Percentiles rank a stretch among this genome's conserved stretches.
These are phyloP conservation scores for Endotricha flammealis DNA, from an alignment of 2,888 invertebrate species.

Conservation along the genomic window DNA sequence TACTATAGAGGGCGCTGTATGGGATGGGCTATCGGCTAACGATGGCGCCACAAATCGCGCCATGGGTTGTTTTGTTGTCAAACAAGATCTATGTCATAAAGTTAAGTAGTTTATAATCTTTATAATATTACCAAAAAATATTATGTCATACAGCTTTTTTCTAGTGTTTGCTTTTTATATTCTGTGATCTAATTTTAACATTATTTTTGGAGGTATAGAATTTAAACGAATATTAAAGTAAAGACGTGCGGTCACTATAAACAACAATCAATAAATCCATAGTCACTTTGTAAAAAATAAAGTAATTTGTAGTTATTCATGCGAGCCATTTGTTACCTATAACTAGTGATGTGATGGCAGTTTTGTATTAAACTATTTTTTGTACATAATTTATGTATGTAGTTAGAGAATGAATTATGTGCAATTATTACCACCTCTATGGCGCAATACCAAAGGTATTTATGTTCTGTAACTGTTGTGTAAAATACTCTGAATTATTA, in stretches of 20 bases:
- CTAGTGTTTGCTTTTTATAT: too few relatives aligned
- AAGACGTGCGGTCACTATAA: background rate
- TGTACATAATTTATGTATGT: conserved; percentile 73
- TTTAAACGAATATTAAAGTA: background rate
- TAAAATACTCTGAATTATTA: conserved; percentile 70
- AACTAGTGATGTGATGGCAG: conserved; percentile 43
- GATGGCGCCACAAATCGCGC: too few relatives aligned
- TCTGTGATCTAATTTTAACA: too few relatives aligned
- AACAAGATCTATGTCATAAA: too few relatives aligned
- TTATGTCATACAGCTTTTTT: too few relatives aligned
- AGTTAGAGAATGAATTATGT: conserved; percentile 68
- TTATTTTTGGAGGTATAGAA: background rate
- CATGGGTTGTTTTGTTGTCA: too few relatives aligned
- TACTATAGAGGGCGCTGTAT: too few relatives aligned
- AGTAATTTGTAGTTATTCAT: conserved; percentile 10
- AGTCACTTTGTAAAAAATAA: conserved; percentile 12
- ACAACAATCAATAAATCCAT: background rate
- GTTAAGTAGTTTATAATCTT: too few relatives aligned
- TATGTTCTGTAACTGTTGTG: conserved; percentile 72
- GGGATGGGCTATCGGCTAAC: too few relatives aligned
- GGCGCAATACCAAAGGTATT: conserved; percentile 74
- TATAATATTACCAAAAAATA: too few relatives aligned
- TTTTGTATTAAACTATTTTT: conserved; percentile 68
- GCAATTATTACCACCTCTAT: conserved; percentile 67
- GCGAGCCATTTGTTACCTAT: conserved; percentile 51